Evolutionary conservation across 2,888 invertebrate genomes (phyloP).

Genomic region (Coremacera marginata): DNA sequence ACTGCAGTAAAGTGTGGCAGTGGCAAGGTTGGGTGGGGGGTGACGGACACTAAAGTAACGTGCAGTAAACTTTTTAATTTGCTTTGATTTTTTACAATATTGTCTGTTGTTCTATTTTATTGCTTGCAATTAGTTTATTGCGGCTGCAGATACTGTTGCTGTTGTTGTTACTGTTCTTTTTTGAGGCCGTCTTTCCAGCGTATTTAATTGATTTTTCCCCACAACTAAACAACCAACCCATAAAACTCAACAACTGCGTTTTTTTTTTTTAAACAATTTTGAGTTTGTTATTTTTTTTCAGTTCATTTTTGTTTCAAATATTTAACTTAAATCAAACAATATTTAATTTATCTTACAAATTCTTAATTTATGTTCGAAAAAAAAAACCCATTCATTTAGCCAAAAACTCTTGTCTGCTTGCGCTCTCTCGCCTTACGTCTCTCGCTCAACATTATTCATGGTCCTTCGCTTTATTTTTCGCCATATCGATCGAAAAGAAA

Average conservation of each 20-base stretch:
- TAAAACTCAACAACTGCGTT: background rate
- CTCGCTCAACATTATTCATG: conserved; percentile 10
- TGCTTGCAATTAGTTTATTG: conserved; percentile 21
- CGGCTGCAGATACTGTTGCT: conserved; percentile 2
- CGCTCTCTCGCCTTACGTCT: background rate
- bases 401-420: background rate
- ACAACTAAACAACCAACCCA: background rate
- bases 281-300: background rate
- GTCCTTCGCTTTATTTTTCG: background rate
- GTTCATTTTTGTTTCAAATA: background rate
- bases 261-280: background rate
- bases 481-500: conserved; percentile 7
- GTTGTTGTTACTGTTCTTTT: background rate
- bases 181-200: background rate
- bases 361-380: too few species aligned
- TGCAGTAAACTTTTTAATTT: conserved; percentile 18
- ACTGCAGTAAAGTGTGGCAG: background rate
- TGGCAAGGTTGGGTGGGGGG: background rate
- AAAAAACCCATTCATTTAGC: background rate
- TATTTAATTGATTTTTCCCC: conserved; percentile 19
- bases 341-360: too few species aligned
- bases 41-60: background rate
- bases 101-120: background rate
- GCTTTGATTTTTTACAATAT: conserved; percentile 9
- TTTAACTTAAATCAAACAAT: background rate